Evolutionary conservation across 2,888 invertebrate genomes (phyloP), one percentile per base, ranked within the genome.

Genomic region (Sicus ferrugineus): DNA sequence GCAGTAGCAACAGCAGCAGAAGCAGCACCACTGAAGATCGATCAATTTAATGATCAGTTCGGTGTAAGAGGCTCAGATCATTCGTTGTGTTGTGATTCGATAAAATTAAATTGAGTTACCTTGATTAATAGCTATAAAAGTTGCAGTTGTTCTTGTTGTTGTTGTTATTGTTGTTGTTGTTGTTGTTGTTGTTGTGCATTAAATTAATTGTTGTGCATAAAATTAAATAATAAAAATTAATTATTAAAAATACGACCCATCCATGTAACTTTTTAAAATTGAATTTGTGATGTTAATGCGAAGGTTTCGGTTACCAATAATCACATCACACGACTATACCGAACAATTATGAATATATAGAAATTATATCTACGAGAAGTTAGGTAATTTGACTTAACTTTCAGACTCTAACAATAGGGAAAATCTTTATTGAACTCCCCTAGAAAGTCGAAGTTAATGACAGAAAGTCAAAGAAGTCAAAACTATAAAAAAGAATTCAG

Each of bases 41-140:
- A 67, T 67, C 56, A 71, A 67, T 71, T 68, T 71, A 69, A 58
- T 73, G 70, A 70, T 68, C 71, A n/a, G 71, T 38, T 68, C 48
- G 67, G 67, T 67, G 68, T 54, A 54, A 54, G 23, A 28, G 54
- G 54, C 50, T 50, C 52, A 48, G 48, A 48, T 14, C 50, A 21
- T 2, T 52, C 21, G 21, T 54, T 54, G 50, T 21, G 23, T 54
- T 54, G 54, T 26, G 28, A 28, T 28, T 54, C 26, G 28, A 42
- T 2, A 26, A 28, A 54, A 9, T n/a, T n/a, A 54, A 54, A 28
- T 11, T 16, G 23, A 50, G 50, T 23, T 50, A 23, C 50, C 21
- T 50, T 50, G 50, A 21, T 42, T 9, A 4, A n/a, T 9, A n/a
- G 19, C 46, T 46, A 46, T 46, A 46, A 14, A n/a, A n/a, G 46